Evolutionary conservation across 2,113 vertebrate genomes (phyloP).

Genomic region (Chamaetylas fuelleborni): DNA sequence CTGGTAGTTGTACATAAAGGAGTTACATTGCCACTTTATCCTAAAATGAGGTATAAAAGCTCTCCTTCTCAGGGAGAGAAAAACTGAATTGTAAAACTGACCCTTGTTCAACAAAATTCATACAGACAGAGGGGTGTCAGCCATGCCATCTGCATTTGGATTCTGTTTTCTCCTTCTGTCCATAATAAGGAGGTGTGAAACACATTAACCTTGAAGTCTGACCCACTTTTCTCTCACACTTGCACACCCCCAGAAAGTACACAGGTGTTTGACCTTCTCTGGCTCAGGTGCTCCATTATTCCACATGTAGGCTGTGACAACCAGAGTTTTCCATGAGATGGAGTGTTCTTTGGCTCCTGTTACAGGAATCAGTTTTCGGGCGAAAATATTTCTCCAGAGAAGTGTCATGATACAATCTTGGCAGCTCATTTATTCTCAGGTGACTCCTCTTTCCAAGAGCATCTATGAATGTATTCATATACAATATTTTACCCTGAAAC

Average conservation of each 20-base stretch:
- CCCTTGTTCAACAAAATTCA: neutral
- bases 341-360: neutral
- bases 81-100: neutral
- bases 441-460: neutral
- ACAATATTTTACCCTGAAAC: slow-evolving; percentile 5
- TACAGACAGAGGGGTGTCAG: neutral
- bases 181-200: neutral
- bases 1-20: neutral
- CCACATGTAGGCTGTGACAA: neutral
- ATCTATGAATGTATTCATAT: slow-evolving; percentile 8
- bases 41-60: neutral
- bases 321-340: neutral
- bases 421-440: slow-evolving; percentile 39
- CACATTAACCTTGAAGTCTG: slow-evolving; percentile 5
- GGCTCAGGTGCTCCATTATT: neutral
- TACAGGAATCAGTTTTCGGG: neutral
- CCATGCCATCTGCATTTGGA: neutral
- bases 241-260: neutral
- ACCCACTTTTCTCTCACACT: neutral
- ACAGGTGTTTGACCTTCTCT: neutral
- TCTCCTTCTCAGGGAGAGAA: neutral
- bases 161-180: neutral
- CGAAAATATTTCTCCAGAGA: slow-evolving; percentile 39
- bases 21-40: neutral
- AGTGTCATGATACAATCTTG: slow-evolving; percentile 14